Conservation (phyloP, 2,888 invertebrate genomes). For the Mesorhabditis spiculigera region DNA sequence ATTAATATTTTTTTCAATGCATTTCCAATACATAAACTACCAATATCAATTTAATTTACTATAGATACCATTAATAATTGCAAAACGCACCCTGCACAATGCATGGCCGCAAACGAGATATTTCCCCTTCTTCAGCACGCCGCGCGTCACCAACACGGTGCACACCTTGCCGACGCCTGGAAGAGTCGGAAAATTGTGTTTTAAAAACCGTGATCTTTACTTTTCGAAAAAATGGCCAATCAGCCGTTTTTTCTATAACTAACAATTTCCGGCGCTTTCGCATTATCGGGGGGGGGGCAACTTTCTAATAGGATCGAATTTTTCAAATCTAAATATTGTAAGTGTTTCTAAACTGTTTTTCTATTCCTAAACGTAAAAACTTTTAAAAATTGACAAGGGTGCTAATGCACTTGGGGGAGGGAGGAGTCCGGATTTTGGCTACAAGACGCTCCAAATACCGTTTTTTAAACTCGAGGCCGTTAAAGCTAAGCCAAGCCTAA, state of each 20-base stretch:
- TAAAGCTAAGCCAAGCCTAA: too few relatives aligned
- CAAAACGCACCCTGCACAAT: constrained; percentile 70
- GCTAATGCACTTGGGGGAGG: too few relatives aligned
- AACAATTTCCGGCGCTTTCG: constrained; percentile 7
- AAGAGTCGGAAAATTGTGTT: constrained; percentile 8
- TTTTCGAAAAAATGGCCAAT: too few relatives aligned
- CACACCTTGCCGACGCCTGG: constrained; percentile 71
- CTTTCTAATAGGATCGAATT: too few relatives aligned
- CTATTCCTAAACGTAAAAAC: too few relatives aligned
- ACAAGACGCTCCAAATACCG: too few relatives aligned
- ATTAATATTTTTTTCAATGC: neutral
- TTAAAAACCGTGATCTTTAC: too few relatives aligned
- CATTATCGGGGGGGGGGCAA: too few relatives aligned
- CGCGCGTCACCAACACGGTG: constrained; percentile 79
- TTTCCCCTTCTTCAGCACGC: constrained; percentile 74
- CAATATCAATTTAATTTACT: neutral
- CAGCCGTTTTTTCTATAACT: neutral
- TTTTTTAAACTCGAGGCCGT: too few relatives aligned
- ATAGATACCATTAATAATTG: constrained; percentile 57
- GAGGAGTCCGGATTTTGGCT: too few relatives aligned
- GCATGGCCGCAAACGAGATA: constrained; percentile 76
- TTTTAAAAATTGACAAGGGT: neutral
- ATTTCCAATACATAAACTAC: neutral
- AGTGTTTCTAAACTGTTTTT: too few relatives aligned
- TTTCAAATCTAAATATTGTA: too few relatives aligned